These are phyloP conservation scores for Sepiola atlantica DNA, from an alignment of 2,888 invertebrate species.

Conservation along the genomic window DNA sequence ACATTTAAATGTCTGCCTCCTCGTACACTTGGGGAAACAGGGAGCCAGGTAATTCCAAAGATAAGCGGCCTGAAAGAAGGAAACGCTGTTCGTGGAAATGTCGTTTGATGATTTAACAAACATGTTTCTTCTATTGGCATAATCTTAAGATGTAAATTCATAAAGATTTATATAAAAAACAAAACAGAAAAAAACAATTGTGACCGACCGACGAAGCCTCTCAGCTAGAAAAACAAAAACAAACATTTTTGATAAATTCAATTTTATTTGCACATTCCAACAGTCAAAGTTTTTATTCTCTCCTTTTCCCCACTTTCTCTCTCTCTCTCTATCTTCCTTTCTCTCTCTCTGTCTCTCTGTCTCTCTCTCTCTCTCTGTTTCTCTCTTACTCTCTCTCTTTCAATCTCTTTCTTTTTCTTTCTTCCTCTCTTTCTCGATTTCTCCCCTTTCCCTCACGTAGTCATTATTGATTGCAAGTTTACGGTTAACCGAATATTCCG, in stretches of 20 bases:
- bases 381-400: not conserved
- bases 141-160: no score
- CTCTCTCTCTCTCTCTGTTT: not conserved
- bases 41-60: no score
- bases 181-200: no score
- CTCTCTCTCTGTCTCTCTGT: not conserved
- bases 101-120: no score
- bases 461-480: not conserved
- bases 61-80: no score
- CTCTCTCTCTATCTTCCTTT: not conserved
- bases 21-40: no score
- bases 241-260: not conserved
- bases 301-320: not conserved
- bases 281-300: not conserved
- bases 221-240: not conserved
- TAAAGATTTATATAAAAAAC: no score
- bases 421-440: not conserved
- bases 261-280: not conserved
- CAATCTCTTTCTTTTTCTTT: not conserved
- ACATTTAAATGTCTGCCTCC: no score
- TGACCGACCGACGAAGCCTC: no score
- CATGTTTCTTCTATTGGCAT: no score
- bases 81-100: no score
- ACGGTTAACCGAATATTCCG: not conserved
- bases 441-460: not conserved